Conservation (phyloP, 2,888 invertebrate species). For the Patella pellucida region DNA sequence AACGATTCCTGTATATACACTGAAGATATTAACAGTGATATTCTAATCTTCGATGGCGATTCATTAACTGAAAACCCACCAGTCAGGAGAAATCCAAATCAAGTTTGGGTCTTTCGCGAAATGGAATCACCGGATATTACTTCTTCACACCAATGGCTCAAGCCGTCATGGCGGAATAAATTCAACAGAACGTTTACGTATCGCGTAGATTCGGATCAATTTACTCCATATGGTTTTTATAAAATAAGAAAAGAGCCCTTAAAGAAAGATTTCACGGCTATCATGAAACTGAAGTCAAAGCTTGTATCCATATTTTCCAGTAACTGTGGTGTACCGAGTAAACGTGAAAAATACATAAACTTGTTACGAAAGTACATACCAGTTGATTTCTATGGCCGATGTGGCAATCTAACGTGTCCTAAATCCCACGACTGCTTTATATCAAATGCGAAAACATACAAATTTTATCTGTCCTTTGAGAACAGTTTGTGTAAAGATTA, state of each 20-base stretch:
- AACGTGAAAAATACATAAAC: slow-evolving; percentile 24
- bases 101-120: too few relatives aligned
- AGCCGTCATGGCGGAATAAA: background rate
- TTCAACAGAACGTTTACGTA: slow-evolving; percentile 34
- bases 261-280: background rate
- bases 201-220: slow-evolving; percentile 37
- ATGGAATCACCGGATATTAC: too few relatives aligned
- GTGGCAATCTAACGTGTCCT: slow-evolving; percentile 24
- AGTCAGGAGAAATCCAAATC: too few relatives aligned
- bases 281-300: slow-evolving; percentile 20
- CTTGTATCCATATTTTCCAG: slow-evolving; percentile 25
- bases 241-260: slow-evolving; percentile 3
- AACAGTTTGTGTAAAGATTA: slow-evolving; percentile 34
- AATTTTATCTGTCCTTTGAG: slow-evolving; percentile 37
- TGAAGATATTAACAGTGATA: too few relatives aligned
- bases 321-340: slow-evolving; percentile 27
- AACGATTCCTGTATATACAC: too few relatives aligned
- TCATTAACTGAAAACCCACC: too few relatives aligned
- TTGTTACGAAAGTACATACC: slow-evolving; percentile 24
- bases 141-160: background rate
- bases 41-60: too few relatives aligned
- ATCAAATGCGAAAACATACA: slow-evolving; percentile 19
- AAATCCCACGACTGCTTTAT: background rate
- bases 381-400: slow-evolving; percentile 29
- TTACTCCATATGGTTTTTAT: slow-evolving; percentile 25